Evolutionary conservation across 2,888 invertebrate species (phyloP).

Genomic region (Drosophila emarginata): DNA sequence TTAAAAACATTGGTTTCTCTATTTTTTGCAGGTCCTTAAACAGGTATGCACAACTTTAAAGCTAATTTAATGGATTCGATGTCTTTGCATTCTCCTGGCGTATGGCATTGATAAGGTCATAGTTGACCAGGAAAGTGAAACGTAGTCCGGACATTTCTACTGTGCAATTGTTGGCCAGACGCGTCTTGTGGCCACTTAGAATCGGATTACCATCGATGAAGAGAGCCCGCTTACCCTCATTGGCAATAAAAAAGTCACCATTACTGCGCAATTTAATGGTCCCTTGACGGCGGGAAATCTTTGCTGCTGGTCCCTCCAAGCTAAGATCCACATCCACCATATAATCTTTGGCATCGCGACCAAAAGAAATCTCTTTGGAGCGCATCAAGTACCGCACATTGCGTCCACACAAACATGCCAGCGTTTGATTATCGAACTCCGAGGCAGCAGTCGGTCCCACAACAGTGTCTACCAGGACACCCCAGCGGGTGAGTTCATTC

Average conservation of each 20-base stretch:
- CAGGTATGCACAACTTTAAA: conserved; percentile 21
- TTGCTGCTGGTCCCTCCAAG: conserved; percentile 96
- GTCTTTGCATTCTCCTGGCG: conserved; percentile 94
- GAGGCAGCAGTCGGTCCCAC: conserved; percentile 89
- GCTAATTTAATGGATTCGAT: conserved; percentile 84
- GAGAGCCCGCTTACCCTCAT: conserved; percentile 96
- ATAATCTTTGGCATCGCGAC: conserved; percentile 93
- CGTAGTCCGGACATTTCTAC: conserved; percentile 96
- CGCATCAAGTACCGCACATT: conserved; percentile 97
- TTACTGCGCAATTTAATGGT: conserved; percentile 94
- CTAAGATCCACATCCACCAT: conserved; percentile 96
- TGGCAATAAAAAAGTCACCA: conserved; percentile 97
- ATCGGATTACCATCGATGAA: conserved; percentile 97
- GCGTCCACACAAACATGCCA: conserved; percentile 95
- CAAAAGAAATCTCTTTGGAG: conserved; percentile 96
- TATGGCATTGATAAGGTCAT: conserved; percentile 94
- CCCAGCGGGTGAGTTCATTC: conserved; percentile 95
- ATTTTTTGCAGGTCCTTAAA: conserved; percentile 13
- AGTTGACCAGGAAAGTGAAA: conserved; percentile 96
- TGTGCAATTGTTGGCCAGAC: conserved; percentile 95
- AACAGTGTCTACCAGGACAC: conserved; percentile 95
- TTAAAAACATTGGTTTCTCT: conserved; percentile 50
- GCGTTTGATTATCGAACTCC: conserved; percentile 96
- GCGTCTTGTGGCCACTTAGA: conserved; percentile 93
- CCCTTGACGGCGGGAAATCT: conserved; percentile 96